A percentile compares a stretch with the other conserved stretches of the same genome.
phyloP scores from a whole-genome alignment of 2,888 invertebrate species.

The Netelia virgata region DNA sequence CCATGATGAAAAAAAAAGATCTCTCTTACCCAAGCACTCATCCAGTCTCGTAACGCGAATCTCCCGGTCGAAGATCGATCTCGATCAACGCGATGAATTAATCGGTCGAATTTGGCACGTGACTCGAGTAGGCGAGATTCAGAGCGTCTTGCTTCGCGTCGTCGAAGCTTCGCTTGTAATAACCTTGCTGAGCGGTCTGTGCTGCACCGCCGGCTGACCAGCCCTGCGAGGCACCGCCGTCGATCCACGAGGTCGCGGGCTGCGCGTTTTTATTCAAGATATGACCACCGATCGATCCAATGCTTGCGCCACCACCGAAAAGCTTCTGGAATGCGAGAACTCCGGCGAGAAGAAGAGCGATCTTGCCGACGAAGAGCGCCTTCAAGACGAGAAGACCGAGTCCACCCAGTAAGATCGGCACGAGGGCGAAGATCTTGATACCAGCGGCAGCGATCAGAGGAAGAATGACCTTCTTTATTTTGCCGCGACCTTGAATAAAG shows the following conservation, averaged over 20 bases:
- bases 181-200: conserved; percentile 78
- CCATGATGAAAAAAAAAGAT: neutral
- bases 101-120: conserved; percentile 83
- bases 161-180: conserved; percentile 85
- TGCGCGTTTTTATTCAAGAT: conserved; percentile 79
- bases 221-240: conserved; percentile 75
- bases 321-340: conserved; percentile 90
- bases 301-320: conserved; percentile 84
- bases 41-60: conserved; percentile 33
- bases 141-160: conserved; percentile 88
- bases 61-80: conserved; percentile 13
- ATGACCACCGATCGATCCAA: conserved; percentile 72
- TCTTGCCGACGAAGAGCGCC: conserved; percentile 91
- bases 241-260: conserved; percentile 71
- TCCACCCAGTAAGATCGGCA: conserved; percentile 90
- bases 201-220: conserved; percentile 82
- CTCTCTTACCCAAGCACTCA: conserved; percentile 26
- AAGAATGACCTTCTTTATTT: conserved; percentile 90
- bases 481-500: conserved; percentile 88
- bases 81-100: conserved; percentile 49
- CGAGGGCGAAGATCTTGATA: conserved; percentile 90
- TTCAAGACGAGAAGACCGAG: conserved; percentile 91
- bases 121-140: conserved; percentile 90
- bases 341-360: conserved; percentile 91
- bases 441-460: conserved; percentile 90